These are phyloP conservation scores for Synchiropus splendidus DNA, from an alignment of 2,113 vertebrate species.

Conservation along the genomic window DNA sequence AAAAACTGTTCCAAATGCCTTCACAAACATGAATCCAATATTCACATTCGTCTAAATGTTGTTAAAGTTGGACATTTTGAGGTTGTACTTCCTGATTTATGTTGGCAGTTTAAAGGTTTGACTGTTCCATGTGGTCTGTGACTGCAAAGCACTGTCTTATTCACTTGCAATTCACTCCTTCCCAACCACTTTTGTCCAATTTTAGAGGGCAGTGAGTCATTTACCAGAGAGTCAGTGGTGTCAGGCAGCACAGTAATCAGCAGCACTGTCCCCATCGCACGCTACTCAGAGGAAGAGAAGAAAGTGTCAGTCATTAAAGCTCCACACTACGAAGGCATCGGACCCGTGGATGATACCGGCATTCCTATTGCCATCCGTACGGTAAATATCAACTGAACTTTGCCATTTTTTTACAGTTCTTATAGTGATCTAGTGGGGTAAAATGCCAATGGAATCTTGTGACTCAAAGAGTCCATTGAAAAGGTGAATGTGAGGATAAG, in stretches of 20 bases:
- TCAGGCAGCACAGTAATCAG: constrained; percentile 62
- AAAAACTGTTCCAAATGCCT: too few relatives aligned
- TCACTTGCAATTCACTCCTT: not conserved
- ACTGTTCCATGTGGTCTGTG: too few relatives aligned
- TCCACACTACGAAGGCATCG: constrained; percentile 90
- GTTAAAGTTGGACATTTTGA: too few relatives aligned
- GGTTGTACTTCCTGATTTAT: too few relatives aligned
- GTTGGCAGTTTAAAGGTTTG: too few relatives aligned
- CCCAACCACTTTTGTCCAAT: not conserved
- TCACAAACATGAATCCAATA: too few relatives aligned
- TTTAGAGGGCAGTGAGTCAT: constrained; percentile 57
- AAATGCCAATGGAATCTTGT: too few relatives aligned
- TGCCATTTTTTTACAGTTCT: too few relatives aligned
- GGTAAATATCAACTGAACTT: constrained; percentile 75
- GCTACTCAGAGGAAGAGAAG: constrained; percentile 88
- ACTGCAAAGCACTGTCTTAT: too few relatives aligned
- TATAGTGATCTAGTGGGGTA: too few relatives aligned
- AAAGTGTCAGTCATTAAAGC: constrained; percentile 90
- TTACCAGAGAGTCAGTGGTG: constrained; percentile 72
- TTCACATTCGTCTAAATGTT: too few relatives aligned
- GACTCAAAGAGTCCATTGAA: constrained; percentile 15
- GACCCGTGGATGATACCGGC: constrained; percentile 89
- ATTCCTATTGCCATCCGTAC: constrained; percentile 94
- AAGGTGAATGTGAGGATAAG: constrained; percentile 7
- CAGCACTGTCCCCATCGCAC: constrained; percentile 83